These are phyloP conservation scores for Auanema freiburgensis DNA, from an alignment of 2,888 invertebrate genomes.

Conservation along the genomic window DNA sequence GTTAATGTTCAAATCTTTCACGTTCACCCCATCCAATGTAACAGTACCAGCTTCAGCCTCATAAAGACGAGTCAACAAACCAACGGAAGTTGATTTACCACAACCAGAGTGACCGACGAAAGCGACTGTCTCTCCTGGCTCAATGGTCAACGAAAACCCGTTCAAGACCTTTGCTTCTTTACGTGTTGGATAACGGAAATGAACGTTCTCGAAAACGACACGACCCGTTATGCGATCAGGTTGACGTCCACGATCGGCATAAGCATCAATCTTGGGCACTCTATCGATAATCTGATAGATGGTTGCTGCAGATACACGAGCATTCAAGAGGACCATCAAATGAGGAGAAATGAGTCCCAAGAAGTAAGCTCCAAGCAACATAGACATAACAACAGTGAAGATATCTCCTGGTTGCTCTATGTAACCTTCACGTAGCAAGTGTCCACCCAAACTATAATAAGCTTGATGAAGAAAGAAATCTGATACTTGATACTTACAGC, in stretches of 20 bases:
- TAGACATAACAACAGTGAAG: conserved; percentile 50
- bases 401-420: conserved; percentile 50
- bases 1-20: conserved; percentile 46
- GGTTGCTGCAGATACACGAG: conserved; percentile 41
- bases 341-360: conserved; percentile 47
- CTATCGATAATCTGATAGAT: conserved; percentile 45
- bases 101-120: conserved; percentile 50
- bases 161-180: conserved; percentile 37
- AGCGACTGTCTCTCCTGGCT: conserved; percentile 49
- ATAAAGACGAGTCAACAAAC: conserved; percentile 42
- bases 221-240: conserved; percentile 25
- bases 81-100: conserved; percentile 48
- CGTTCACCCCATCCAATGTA: conserved; percentile 51
- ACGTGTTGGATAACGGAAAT: conserved; percentile 53
- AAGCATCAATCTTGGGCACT: conserved; percentile 53
- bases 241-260: conserved; percentile 35
- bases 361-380: conserved; percentile 48
- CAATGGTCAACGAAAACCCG: conserved; percentile 38
- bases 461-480: background rate
- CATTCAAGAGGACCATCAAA: conserved; percentile 43
- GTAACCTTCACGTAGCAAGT: conserved; percentile 42
- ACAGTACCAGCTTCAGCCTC: conserved; percentile 39
- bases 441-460: conserved; percentile 40
- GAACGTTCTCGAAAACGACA: conserved; percentile 51
- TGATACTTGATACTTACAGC: conserved; percentile 22